Base-by-base conservation (phyloP, 2,888 invertebrate species). In the Drosophila incognita region DNA sequence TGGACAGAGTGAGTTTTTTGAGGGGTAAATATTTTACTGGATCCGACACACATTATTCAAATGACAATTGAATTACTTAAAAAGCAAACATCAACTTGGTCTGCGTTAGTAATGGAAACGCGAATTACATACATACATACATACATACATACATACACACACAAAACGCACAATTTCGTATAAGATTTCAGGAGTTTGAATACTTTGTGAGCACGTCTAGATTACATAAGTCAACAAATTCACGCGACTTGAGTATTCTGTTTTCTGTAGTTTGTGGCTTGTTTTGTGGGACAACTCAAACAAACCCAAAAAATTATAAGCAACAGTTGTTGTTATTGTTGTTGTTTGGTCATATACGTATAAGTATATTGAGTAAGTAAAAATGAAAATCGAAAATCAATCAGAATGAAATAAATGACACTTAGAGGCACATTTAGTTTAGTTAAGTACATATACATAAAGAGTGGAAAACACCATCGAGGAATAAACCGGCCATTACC, bases 361-460 rank as follows among this genome's bases (percentile, higher is more conserved):
- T 29, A 40, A 38, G 56, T 40, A n/a, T n/a, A 42, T 31, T 31
- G 21, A 42, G 40, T 57, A 70, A 69, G 65, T 63, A 53, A 66
- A 53, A 54, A 31, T 31, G 5, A 42, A 42, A 42, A 42, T 42
- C 15, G 61, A 53, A 79, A 65, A 59, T 65, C 35, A 74, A 77
- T 59, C 36, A 29, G 59, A 65, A 73, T 60, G 29, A 69, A 72
- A 78, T 53, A 64, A 69, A 54, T 65, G 36, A 86, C 87, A 87
- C 86, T 83, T 87, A 87, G 77, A 86, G 83, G 81, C 86, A 87
- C 87, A 82, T 79, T 81, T 73, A 82, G 52, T 75, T 69, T 65
- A 62, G 38, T 73, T 63, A 63, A 79, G 29, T 72, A 79, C 64
- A 74, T 56, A 70, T 72, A 82, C 77, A 79, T 80, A 72, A 56